phyloP scores from a whole-genome alignment of 2,888 invertebrate genomes.

The Oscheius sp. region DNA sequence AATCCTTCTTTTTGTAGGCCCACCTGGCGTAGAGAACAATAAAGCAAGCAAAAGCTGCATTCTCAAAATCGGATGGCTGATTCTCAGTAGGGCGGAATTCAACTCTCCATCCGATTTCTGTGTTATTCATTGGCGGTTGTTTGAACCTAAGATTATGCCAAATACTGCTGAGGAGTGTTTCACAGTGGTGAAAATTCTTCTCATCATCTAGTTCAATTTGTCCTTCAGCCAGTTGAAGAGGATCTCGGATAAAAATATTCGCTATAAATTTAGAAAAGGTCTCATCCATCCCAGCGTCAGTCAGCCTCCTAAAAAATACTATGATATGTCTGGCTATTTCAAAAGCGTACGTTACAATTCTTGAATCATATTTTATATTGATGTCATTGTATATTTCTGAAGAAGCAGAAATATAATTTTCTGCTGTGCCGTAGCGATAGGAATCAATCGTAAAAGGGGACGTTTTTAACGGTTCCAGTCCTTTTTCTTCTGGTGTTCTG shows the following conservation, averaged over 20 bases:
- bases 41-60: constrained; percentile 97
- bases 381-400: constrained; percentile 89
- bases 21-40: constrained; percentile 87
- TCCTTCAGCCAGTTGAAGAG: constrained; percentile 78
- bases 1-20: constrained; percentile 71
- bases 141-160: constrained; percentile 70
- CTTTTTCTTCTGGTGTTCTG: constrained; percentile 89
- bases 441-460: constrained; percentile 85
- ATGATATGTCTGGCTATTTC: not conserved
- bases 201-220: constrained; percentile 91
- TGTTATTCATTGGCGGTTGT: constrained; percentile 90
- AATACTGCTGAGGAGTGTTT: constrained; percentile 75
- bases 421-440: constrained; percentile 95
- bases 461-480: constrained; percentile 74
- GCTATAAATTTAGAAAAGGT: constrained; percentile 92
- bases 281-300: constrained; percentile 89
- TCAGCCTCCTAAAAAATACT: constrained; percentile 77
- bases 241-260: constrained; percentile 96
- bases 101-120: constrained; percentile 97
- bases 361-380: constrained; percentile 75
- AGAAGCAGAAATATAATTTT: constrained; percentile 90
- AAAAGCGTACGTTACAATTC: not conserved
- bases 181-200: constrained; percentile 96
- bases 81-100: constrained; percentile 97
- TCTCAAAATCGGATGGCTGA: constrained; percentile 98